These are phyloP conservation scores for Drosophila saltans DNA, from an alignment of 1,140 invertebrate genomes.

Conservation along the genomic window DNA sequence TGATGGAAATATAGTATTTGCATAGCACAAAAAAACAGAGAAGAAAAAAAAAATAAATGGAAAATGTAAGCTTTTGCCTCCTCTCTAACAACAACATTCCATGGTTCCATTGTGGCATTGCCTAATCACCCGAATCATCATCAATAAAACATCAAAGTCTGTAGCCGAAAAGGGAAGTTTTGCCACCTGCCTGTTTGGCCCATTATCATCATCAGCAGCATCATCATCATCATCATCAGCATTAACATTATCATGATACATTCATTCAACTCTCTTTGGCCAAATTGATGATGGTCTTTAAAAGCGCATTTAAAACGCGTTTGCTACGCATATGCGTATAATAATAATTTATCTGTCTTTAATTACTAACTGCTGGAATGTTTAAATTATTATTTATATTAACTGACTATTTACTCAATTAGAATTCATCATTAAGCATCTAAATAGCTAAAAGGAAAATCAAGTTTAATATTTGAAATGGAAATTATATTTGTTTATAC, in stretches of 20 bases:
- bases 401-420: slow-evolving; percentile 30
- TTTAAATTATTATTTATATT: slow-evolving; percentile 22
- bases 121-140: slow-evolving; percentile 73
- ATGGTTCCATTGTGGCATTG: not conserved
- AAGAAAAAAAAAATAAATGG: too few relatives aligned
- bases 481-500: slow-evolving; percentile 1
- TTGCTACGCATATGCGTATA: slow-evolving; percentile 44
- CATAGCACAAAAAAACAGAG: slow-evolving; percentile 25
- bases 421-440: slow-evolving; percentile 14
- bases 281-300: slow-evolving; percentile 55
- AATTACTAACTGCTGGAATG: not conserved
- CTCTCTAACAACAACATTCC: not conserved
- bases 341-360: slow-evolving; percentile 44
- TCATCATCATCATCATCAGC: not conserved
- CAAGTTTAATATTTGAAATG: not conserved
- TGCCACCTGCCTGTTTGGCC: slow-evolving; percentile 58
- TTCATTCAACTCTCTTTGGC: slow-evolving; percentile 8
- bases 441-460: too few relatives aligned
- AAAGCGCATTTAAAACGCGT: slow-evolving; percentile 74
- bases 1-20: slow-evolving; percentile 50
- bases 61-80: not conserved
- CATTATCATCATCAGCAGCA: slow-evolving; percentile 45
- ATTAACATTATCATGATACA: slow-evolving; percentile 1
- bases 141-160: slow-evolving; percentile 74
- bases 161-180: slow-evolving; percentile 29